Conservation (phyloP, 2,113 vertebrate genomes). For the Herpetotheres cachinnans region DNA sequence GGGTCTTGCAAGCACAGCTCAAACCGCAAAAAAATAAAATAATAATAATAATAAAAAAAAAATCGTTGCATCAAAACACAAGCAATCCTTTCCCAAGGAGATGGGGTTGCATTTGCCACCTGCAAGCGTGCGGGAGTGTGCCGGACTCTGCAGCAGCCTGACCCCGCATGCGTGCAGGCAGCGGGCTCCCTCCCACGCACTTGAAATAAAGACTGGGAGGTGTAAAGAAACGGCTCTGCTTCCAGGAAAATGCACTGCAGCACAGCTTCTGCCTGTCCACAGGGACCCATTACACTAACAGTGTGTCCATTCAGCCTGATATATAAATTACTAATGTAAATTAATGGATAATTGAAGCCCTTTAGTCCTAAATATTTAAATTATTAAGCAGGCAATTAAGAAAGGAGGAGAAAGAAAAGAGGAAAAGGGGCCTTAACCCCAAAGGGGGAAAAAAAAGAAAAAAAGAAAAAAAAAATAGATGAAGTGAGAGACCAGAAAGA, state of each 20-base stretch:
- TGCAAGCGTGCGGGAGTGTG: not conserved
- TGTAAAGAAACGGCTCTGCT: constrained; percentile 17
- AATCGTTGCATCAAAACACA: not conserved
- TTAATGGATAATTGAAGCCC: constrained; percentile 74
- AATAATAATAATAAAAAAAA: not conserved
- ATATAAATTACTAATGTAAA: constrained; percentile 77
- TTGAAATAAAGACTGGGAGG: not conserved
- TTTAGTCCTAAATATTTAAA: constrained; percentile 73
- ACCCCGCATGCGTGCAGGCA: not conserved
- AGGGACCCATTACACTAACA: constrained; percentile 65
- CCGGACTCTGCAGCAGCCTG: not conserved
- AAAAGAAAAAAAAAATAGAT: not conserved
- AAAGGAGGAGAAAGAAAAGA: constrained; percentile 11
- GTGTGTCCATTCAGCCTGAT: constrained; percentile 60
- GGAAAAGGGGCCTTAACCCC: constrained; percentile 36
- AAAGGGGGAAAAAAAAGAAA: not conserved
- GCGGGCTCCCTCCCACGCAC: not conserved
- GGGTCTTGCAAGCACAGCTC: not conserved
- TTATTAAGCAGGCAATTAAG: constrained; percentile 74
- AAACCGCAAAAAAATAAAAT: not conserved
- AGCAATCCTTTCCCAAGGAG: not conserved
- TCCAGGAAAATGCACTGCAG: constrained; percentile 56
- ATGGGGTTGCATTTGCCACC: not conserved
- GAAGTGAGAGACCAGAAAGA: not conserved
- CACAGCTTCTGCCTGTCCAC: constrained; percentile 22